A percentile compares a stretch with the other conserved stretches of the same genome.
These are phyloP conservation scores for Liasis olivaceus DNA, from an alignment of 2,797 vertebrate genomes.

Conservation along the genomic window DNA sequence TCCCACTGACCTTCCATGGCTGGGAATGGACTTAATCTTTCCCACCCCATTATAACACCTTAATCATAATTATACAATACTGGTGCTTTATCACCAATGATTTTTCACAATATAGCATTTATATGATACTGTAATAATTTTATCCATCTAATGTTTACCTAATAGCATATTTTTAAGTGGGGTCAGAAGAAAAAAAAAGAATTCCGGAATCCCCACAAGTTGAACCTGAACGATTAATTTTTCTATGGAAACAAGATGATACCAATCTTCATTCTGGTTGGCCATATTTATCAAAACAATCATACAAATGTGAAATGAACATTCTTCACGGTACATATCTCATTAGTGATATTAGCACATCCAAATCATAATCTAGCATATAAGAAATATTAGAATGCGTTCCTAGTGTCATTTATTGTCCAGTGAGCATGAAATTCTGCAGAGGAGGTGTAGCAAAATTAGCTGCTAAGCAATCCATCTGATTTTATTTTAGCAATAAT, in stretches of 20 bases:
- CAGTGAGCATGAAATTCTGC: neutral
- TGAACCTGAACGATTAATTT: neutral
- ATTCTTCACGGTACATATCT: neutral
- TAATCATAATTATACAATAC: too few relatives aligned
- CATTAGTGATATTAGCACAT: neutral
- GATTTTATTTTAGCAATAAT: constrained; percentile 10
- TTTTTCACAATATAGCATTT: neutral
- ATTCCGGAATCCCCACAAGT: neutral
- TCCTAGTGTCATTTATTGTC: neutral
- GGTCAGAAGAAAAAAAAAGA: neutral
- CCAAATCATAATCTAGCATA: neutral
- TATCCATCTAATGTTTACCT: too few relatives aligned
- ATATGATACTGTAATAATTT: neutral
- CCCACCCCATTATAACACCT: too few relatives aligned
- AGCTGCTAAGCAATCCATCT: neutral
- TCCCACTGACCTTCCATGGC: too few relatives aligned
- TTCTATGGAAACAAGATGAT: neutral
- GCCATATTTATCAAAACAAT: neutral
- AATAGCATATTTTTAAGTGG: neutral
- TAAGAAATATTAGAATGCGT: neutral
- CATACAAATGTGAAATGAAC: neutral
- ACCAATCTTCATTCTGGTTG: neutral
- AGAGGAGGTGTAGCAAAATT: neutral
- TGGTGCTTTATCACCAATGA: too few relatives aligned
- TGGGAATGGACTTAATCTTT: too few relatives aligned